Conservation (phyloP, 2,797 vertebrate species). For the Phataginus tricuspis region DNA sequence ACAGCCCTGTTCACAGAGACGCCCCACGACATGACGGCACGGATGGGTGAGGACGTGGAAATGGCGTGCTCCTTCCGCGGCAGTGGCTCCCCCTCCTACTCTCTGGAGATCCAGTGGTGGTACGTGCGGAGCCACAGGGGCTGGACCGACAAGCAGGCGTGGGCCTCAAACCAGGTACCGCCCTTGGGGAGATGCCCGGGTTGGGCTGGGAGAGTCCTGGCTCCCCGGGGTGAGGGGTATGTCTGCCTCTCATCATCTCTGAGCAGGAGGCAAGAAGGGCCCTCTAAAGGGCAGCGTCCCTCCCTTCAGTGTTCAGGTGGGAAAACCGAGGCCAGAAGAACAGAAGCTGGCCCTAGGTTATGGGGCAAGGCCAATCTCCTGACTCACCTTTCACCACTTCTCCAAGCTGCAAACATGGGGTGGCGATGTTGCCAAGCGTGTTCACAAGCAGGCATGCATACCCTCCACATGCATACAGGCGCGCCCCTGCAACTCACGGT, state of each 20-base stretch:
- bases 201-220: neutral
- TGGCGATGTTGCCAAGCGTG: neutral
- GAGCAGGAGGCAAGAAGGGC: neutral
- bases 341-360: neutral
- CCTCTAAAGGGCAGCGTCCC: neutral
- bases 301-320: neutral
- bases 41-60: conserved; percentile 94
- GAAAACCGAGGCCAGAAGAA: neutral
- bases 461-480: neutral
- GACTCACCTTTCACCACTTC: neutral
- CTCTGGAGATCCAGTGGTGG: conserved; percentile 99
- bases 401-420: neutral
- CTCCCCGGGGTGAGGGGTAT: neutral
- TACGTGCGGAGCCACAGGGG: conserved; percentile 91
- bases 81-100: conserved; percentile 93
- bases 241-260: neutral
- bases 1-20: conserved; percentile 96
- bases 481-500: neutral
- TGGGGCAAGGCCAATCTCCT: neutral
- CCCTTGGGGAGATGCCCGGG: fast-evolving
- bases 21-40: conserved; percentile 92
- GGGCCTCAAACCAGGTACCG: conserved; percentile 90
- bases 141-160: conserved; percentile 89
- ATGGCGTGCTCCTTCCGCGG: conserved; percentile 98
- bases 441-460: neutral